Conservation (phyloP, 2,113 vertebrate genomes). For the Edolisoma coerulescens region DNA sequence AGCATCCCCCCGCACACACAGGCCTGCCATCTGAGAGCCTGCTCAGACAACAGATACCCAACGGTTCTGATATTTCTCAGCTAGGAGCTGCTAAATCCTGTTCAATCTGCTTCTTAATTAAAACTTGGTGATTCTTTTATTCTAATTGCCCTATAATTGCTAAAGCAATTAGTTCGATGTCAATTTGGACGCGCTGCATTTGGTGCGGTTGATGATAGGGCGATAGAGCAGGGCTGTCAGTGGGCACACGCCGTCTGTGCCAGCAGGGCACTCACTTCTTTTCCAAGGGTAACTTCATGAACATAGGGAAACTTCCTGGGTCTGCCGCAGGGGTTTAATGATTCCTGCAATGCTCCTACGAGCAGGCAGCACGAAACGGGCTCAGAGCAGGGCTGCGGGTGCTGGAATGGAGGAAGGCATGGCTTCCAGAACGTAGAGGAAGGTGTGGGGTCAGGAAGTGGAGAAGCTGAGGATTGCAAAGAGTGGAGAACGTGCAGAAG, state of each 20-base stretch:
- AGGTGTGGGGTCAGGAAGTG: accelerated
- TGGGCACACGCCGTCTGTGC: neutral
- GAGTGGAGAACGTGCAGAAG: neutral
- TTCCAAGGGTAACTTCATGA: neutral
- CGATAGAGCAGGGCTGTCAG: neutral
- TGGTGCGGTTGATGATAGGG: neutral
- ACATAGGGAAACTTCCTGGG: neutral
- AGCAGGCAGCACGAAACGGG: neutral
- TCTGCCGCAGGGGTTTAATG: neutral
- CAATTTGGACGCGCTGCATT: neutral
- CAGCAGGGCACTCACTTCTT: neutral
- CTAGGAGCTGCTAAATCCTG: constrained; percentile 46
- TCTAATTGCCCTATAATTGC: constrained; percentile 63
- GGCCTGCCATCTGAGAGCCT: constrained; percentile 37
- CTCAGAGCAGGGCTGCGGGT: neutral
- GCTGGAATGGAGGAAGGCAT: neutral
- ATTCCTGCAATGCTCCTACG: neutral
- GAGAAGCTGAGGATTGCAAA: neutral
- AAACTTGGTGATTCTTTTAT: constrained; percentile 50
- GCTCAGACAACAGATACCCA: neutral
- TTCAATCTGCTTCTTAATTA: constrained; percentile 64
- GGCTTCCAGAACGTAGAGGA: neutral
- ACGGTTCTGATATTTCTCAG: constrained; percentile 25
- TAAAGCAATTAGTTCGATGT: constrained; percentile 50
- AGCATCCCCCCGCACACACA: neutral